Conservation (phyloP, 2,797 vertebrate species). For the Neoniphon sammara region DNA sequence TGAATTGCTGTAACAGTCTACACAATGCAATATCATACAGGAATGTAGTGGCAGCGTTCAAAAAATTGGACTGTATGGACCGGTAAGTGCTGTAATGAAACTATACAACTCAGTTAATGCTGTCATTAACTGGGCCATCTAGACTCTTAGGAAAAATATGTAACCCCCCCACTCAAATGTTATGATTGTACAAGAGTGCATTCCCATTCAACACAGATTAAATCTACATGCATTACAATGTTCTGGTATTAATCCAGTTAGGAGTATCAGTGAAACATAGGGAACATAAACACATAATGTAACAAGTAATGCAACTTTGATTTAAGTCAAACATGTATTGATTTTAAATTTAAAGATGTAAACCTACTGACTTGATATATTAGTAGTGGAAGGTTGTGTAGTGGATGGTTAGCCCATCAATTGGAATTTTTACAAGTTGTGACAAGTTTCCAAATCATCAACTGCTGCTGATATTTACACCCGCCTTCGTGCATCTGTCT, state of each 20-base stretch:
- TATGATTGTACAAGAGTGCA: neutral
- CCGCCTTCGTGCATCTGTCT: constrained; percentile 2
- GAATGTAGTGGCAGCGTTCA: neutral
- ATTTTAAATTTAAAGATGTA: constrained; percentile 42
- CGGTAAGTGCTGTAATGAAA: neutral
- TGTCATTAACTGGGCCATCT: constrained; percentile 23
- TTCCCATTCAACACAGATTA: constrained; percentile 11
- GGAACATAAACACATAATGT: constrained; percentile 12
- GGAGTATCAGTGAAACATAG: neutral
- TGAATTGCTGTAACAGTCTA: constrained; percentile 21
- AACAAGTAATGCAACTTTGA: constrained; percentile 33
- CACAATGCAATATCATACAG: constrained; percentile 21
- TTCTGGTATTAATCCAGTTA: constrained; percentile 36
- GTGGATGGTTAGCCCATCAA: constrained; percentile 11
- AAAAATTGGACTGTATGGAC: too few relatives aligned
- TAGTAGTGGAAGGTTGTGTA: too few relatives aligned
- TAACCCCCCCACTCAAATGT: neutral
- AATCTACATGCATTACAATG: constrained; percentile 1
- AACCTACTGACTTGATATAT: too few relatives aligned
- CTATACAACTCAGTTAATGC: neutral
- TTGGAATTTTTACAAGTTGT: constrained; percentile 33
- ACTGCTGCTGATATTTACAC: constrained; percentile 7
- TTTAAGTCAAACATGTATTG: constrained; percentile 20
- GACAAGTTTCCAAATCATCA: constrained; percentile 37
- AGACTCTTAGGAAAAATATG: constrained; percentile 5